Evolutionary conservation across 2,797 vertebrate genomes (phyloP), one percentile per base, ranked within the genome.

Genomic region (Cyclopterus lumpus): DNA sequence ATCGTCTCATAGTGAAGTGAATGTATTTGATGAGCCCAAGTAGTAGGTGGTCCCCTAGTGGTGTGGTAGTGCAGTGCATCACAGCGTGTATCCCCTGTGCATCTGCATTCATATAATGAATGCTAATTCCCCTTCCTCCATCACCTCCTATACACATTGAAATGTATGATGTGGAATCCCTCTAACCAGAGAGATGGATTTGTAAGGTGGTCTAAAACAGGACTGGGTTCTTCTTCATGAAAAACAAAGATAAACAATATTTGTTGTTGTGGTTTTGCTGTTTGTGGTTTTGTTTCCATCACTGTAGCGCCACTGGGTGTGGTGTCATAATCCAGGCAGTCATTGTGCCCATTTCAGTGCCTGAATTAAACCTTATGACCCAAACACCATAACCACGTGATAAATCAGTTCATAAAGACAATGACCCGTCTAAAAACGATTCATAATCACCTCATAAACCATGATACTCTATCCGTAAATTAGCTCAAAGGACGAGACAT

Each of bases 321-420:
- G 58, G 20, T 67, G 80, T 84, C 68, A 75, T 51, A n/a, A n/a
- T 67, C 71, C 40, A 65, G 75, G 16, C 16, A 60, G 53, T 68
- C 77, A 64, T 16, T 66, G 70, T 71, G 67, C 84, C 81, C 74
- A 75, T 89, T 90, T 90, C 81, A 83, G 80, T 84, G 87, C 82
- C 84, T 54, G 70, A 80, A 66, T 74, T 79, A 79, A 90, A 84
- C 34, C 65, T 65, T 71, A 63, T 62, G 79, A 81, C 69, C 74
- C 83, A 87, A 91, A 90, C 72, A 72, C 65, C 62, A 75, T 80
- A 89, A 86, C 22, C 53, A 38, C 53, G 48, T 69, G 46, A 84
- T 87, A 83, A 90, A 90, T 88, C 70, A 86, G 79, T 91, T 84
- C 76, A 85, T 89, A 86, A 89, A 88, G 70, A 89, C 82, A 90